Base-by-base conservation (phyloP, 2,888 invertebrate species). In the Metallyticus violacea region DNA sequence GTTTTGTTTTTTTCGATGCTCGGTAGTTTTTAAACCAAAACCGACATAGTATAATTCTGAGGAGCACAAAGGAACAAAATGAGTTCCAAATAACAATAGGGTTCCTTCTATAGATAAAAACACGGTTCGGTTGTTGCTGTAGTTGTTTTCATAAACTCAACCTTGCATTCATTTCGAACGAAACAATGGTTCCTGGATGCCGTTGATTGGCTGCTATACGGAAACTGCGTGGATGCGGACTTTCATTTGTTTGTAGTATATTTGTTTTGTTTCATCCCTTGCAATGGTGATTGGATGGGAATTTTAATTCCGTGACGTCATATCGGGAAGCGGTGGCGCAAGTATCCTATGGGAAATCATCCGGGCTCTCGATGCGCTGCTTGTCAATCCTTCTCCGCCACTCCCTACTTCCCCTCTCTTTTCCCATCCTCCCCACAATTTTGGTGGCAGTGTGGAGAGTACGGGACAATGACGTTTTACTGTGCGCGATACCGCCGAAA, bases 251-350 rank as follows among this genome's bases (percentile, higher is more conserved):
- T 62, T 62, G 40, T 62, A 62, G 40, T 62, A 62, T 62, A 62
- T 62, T 62, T 62, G 40, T 62, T 76, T 26, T 82, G 26, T 76
- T 76, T 30, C 30, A 30, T 81, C n/a, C 30, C 30, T 15, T 62
- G 26, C 29, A 81, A 81, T 83, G 83, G 76, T 77, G 83, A 83
- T 83, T 77, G 83, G 77, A 77, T 3, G 40, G 82, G 77, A 83
- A 83, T 77, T 83, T 83, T 83, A 83, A 83, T 83, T 83, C 77
- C 27, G 83, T 77, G 77, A 83, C 83, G 83, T 83, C 83, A 77
- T 77, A 83, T 62, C 15, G 40, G 40, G 40, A 62, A 62, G 40
- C 40, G 40, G 40, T 62, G 40, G 40, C 40, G 40, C 40, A 62
- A 62, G 40, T 62, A 62, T 81, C 81, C 81, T 81, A 81, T 77